These are phyloP conservation scores for Cydia pomonella DNA, from an alignment of 1,140 invertebrate genomes.

Conservation along the genomic window DNA sequence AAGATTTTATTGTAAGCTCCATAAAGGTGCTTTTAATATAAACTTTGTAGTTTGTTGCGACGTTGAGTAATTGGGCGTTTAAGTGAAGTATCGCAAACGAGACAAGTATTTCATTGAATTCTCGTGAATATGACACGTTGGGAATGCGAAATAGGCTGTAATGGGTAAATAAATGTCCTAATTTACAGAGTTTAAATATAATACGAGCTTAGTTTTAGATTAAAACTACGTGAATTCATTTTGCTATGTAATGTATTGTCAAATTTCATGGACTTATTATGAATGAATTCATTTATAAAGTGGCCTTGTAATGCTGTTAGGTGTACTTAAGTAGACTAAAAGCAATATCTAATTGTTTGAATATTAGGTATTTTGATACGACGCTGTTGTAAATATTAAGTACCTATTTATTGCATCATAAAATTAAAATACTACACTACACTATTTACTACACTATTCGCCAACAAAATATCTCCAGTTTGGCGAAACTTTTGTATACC, in stretches of 20 bases:
- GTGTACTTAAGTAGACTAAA: not conserved
- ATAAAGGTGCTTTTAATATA: not conserved
- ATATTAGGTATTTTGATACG: not conserved
- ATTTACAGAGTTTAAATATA: not conserved
- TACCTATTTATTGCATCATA: no score
- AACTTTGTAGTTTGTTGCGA: not conserved
- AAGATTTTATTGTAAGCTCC: not conserved
- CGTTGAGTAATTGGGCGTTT: not conserved
- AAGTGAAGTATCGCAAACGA: not conserved
- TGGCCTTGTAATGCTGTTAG: no score
- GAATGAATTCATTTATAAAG: no score
- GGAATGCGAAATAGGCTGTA: not conserved
- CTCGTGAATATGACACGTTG: not conserved
- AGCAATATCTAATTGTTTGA: not conserved
- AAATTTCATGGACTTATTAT: no score
- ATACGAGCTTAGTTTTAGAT: not conserved
- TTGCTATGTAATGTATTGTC: no score
- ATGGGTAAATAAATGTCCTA: not conserved
- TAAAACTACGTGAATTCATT: not conserved
- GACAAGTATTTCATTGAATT: slow-evolving; percentile 4
- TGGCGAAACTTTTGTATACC: no score
- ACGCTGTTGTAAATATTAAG: no score
- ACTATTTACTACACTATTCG: no score
- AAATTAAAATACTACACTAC: no score
- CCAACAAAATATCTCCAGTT: no score